These are phyloP conservation scores for Lontra canadensis DNA, from an alignment of 2,113 vertebrate genomes.

Conservation along the genomic window DNA sequence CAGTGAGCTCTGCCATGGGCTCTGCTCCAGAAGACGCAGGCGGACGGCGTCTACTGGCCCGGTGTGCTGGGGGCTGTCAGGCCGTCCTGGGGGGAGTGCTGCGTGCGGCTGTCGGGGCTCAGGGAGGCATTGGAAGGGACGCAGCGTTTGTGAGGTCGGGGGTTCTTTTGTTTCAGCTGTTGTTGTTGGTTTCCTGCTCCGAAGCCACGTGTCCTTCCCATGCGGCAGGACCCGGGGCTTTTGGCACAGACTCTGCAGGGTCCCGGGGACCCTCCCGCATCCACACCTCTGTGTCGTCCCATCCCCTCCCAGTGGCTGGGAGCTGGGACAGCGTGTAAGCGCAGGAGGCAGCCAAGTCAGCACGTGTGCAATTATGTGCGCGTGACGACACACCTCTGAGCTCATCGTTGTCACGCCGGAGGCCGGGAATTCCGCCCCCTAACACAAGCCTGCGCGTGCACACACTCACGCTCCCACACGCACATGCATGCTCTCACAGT, in stretches of 20 bases:
- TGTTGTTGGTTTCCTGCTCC: fast-evolving
- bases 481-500: no score
- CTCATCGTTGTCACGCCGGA: no score
- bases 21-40: neutral
- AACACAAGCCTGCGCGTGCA: neutral
- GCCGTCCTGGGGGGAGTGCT: neutral
- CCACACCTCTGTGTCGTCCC: neutral
- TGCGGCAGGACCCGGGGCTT: neutral
- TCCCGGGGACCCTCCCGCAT: neutral
- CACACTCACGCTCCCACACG: neutral
- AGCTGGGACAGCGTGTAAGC: neutral
- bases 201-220: neutral
- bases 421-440: neutral
- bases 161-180: neutral
- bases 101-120: neutral
- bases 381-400: neutral
- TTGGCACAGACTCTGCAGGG: neutral
- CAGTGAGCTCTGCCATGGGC: neutral
- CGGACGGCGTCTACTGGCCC: neutral
- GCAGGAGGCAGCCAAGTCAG: neutral
- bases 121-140: neutral
- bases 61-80: neutral
- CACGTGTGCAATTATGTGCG: fast-evolving
- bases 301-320: neutral
- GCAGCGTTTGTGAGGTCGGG: neutral